Percentiles rank a stretch among this genome's conserved stretches.
phyloP scores from a whole-genome alignment of 2,113 vertebrate genomes.

The Centropus bengalensis region DNA sequence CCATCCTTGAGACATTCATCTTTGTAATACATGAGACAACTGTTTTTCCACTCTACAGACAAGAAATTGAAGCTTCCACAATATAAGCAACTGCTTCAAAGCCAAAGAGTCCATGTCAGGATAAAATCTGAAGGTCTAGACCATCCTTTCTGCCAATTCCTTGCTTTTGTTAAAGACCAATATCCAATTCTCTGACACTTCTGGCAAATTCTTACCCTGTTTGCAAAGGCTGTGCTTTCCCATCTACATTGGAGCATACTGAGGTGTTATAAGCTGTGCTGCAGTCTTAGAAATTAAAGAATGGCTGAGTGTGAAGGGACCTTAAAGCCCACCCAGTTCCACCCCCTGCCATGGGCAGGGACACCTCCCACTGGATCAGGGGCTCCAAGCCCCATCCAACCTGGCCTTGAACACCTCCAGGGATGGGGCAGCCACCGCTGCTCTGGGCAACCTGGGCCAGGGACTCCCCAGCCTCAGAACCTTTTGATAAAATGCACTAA shows the following conservation, averaged over 20 bases:
- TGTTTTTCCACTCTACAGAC: neutral
- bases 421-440: too few species aligned
- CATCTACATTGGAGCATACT: fast-evolving
- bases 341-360: too few species aligned
- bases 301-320: too few species aligned
- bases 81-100: neutral
- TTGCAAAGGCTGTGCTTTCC: neutral
- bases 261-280: neutral
- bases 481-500: neutral
- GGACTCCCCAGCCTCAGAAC: too few species aligned
- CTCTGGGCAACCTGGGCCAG: too few species aligned
- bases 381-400: too few species aligned
- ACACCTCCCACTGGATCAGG: too few species aligned
- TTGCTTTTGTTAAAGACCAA: neutral
- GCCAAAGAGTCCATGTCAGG: neutral
- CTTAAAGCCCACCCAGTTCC: too few species aligned
- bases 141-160: neutral
- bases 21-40: neutral
- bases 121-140: neutral
- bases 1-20: neutral
- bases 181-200: neutral
- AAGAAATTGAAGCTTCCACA: neutral
- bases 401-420: too few species aligned
- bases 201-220: neutral
- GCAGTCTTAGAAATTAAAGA: neutral